Base-by-base conservation (phyloP, 2,797 vertebrate species). In the Decapterus maruadsi region DNA sequence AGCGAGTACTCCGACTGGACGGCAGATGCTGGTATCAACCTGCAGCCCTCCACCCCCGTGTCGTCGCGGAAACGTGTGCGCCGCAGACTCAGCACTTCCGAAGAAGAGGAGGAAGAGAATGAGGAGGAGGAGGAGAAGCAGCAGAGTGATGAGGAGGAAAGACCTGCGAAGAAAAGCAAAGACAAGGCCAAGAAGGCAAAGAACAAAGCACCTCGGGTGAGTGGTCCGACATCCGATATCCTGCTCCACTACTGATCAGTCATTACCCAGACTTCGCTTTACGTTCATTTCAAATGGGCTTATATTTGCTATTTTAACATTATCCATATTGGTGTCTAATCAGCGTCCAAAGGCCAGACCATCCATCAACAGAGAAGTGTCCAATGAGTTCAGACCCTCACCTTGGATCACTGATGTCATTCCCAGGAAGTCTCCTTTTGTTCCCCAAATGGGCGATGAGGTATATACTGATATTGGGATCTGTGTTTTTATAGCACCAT, bases 401-500 rank as follows among this genome's bases (percentile, higher is more conserved):
- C 88, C 93, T 0, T 99, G 98, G 98, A 98, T 99, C 89, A 99
- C 97, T 0, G 97, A 99, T 63, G 96, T 97, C n/a, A 90, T 96
- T 81, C 98, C 98, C 64, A 94, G 97, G 72, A 97, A 97, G 86
- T 98, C 98, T 75, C 98, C 98, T 10, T 99, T 99, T 87, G 97
- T 99, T 77, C 98, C 98, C 54, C 98, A 99, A 77, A 98, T 99
- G 97, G 98, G 98, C 0, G 98, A 99, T 7, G 98, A 99, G 96
- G 98, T 99, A 81, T 81, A 93, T 43, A 16, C 19, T 26, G 6
- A 6, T 8, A 5, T 63, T 4, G 11, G 54, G 10, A 22, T 65
- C 29, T n/a, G 11, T n/a, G 29, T 50, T 50, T 64, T 55, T 55
- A 54, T 8, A 16, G 53, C 14, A 29, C 53, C 13, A 31, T 8